A percentile compares a stretch with the other conserved stretches of the same genome.
These are phyloP conservation scores for Melanotaenia trifasciata DNA, from an alignment of 2,797 vertebrate species.

Conservation along the genomic window DNA sequence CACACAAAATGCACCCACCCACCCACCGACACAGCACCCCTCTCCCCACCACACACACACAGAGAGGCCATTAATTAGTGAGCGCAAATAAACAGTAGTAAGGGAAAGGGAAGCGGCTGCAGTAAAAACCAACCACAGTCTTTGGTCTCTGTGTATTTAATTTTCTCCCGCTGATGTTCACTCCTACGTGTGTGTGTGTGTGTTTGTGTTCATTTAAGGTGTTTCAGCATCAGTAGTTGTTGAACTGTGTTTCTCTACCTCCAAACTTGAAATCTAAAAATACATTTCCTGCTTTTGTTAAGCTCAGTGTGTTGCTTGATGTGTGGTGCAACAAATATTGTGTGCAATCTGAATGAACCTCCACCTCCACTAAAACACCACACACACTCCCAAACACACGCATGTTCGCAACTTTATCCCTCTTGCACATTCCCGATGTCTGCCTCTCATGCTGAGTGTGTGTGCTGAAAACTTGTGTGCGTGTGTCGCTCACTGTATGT, in stretches of 20 bases:
- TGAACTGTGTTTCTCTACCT: slow-evolving; percentile 63
- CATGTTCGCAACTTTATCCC: slow-evolving; percentile 31
- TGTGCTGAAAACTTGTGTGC: slow-evolving; percentile 20
- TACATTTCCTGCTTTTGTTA: slow-evolving; percentile 81
- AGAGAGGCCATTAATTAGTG: slow-evolving; percentile 80
- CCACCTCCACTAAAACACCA: slow-evolving; percentile 15
- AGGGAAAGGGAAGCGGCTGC: slow-evolving; percentile 78
- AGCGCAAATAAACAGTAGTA: slow-evolving; percentile 79
- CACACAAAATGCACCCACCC: slow-evolving; percentile 26
- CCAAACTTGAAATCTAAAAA: slow-evolving; percentile 73
- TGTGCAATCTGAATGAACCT: slow-evolving; percentile 38
- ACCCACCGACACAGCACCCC: neutral
- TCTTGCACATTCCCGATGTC: slow-evolving; percentile 37
- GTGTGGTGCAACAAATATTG: slow-evolving; percentile 41
- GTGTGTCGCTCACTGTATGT: slow-evolving; percentile 17
- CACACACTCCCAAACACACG: slow-evolving; percentile 1
- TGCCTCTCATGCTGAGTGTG: slow-evolving; percentile 31
- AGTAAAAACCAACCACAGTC: slow-evolving; percentile 66
- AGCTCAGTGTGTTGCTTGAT: slow-evolving; percentile 55
- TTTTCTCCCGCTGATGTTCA: slow-evolving; percentile 59
- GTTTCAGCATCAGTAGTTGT: slow-evolving; percentile 51
- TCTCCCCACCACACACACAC: slow-evolving; percentile 22
- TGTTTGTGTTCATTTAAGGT: slow-evolving; percentile 43
- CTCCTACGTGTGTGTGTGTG: slow-evolving; percentile 44
- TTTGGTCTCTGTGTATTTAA: slow-evolving; percentile 75